A percentile compares a stretch with the other conserved stretches of the same genome.
phyloP scores from a whole-genome alignment of 2,113 vertebrate genomes.

The Atlantisia rogersi region DNA sequence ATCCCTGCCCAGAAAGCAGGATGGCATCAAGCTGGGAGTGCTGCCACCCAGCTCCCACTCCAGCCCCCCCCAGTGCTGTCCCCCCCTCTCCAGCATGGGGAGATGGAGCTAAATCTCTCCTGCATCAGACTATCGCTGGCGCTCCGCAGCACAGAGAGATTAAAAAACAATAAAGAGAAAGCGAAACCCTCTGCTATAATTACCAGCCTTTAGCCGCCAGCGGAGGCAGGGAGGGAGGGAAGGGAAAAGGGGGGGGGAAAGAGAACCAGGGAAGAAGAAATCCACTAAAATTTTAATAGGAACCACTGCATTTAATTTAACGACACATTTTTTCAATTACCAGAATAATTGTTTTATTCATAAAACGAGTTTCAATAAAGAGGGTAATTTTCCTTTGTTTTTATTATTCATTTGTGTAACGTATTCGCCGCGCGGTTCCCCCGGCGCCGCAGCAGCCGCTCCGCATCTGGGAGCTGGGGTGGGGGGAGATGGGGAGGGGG shows the following conservation, averaged over 20 bases:
- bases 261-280: slow-evolving; percentile 64
- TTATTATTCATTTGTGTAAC: slow-evolving; percentile 83
- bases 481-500: fast-evolving
- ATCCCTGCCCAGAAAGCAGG: neutral
- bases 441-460: neutral
- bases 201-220: slow-evolving; percentile 81
- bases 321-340: slow-evolving; percentile 89
- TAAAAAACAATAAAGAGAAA: slow-evolving; percentile 87
- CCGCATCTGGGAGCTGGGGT: neutral
- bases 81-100: neutral
- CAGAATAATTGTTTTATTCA: slow-evolving; percentile 89
- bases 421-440: slow-evolving; percentile 50
- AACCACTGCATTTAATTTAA: slow-evolving; percentile 89
- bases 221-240: slow-evolving; percentile 43
- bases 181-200: slow-evolving; percentile 81
- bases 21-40: fast-evolving
- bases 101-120: slow-evolving; percentile 69
- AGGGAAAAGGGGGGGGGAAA: neutral
- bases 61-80: neutral
- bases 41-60: neutral
- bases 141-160: slow-evolving; percentile 78
- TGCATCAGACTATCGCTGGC: slow-evolving; percentile 73
- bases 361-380: slow-evolving; percentile 85
- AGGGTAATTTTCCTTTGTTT: slow-evolving; percentile 84
- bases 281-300: slow-evolving; percentile 88